phyloP scores from a whole-genome alignment of 2,113 vertebrate species.

The Climacteris rufus region DNA sequence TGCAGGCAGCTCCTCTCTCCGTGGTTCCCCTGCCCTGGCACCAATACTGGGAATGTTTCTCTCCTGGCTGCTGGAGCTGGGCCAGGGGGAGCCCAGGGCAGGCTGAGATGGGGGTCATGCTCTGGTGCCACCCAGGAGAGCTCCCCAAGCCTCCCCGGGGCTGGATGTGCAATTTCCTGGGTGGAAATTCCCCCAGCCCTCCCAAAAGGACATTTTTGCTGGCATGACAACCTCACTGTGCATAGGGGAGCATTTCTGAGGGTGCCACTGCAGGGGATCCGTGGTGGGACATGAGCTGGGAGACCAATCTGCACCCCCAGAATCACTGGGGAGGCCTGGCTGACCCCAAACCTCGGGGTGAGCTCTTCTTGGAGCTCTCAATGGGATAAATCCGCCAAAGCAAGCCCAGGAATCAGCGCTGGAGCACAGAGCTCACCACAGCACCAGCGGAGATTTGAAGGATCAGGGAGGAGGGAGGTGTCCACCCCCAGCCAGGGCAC shows the following conservation, averaged over 20 bases:
- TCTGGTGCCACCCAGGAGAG: fast-evolving
- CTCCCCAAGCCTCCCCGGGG: background rate
- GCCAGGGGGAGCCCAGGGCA: fast-evolving
- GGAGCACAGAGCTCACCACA: fast-evolving
- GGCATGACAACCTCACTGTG: fast-evolving
- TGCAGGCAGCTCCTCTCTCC: fast-evolving
- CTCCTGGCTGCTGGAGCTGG: background rate
- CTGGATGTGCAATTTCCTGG: background rate
- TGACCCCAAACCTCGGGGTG: fast-evolving
- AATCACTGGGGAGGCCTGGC: background rate
- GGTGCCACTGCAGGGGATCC: fast-evolving
- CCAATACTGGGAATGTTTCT: fast-evolving
- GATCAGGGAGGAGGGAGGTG: background rate
- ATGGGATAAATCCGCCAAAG: fast-evolving
- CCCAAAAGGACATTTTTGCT: fast-evolving
- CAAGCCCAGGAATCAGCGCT: too few relatives aligned
- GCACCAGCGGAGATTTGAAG: background rate
- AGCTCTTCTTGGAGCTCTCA: background rate
- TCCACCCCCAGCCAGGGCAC: fast-evolving
- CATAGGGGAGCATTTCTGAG: background rate
- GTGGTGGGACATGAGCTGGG: fast-evolving
- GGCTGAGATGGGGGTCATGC: fast-evolving
- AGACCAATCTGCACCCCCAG: background rate
- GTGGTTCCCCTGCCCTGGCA: fast-evolving
- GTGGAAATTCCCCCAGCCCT: background rate